Evolutionary conservation across 2,888 invertebrate genomes (phyloP).

Genomic region (Drosophila dives): DNA sequence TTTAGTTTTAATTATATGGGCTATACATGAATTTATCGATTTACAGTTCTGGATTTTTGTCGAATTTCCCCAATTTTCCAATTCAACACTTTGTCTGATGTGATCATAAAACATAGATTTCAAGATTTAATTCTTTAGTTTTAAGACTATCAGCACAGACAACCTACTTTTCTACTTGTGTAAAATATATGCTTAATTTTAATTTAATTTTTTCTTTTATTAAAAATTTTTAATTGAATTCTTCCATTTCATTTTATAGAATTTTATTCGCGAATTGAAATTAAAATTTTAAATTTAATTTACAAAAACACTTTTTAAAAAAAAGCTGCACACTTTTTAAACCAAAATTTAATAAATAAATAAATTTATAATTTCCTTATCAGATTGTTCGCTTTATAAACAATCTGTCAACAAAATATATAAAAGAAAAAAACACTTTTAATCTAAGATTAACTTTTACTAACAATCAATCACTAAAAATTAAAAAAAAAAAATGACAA

Average conservation of each 20-base stretch:
- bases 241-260: no score
- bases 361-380: neutral
- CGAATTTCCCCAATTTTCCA: neutral
- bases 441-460: neutral
- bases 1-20: neutral
- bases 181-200: neutral
- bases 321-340: neutral
- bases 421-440: neutral
- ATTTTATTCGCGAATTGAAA: neutral
- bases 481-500: constrained; percentile 2
- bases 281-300: neutral
- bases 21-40: neutral
- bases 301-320: neutral
- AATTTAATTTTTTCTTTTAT: neutral
- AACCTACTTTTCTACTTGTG: neutral
- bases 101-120: neutral
- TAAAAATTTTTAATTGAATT: neutral
- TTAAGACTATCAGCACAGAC: no score
- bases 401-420: neutral
- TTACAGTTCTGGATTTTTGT: neutral
- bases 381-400: neutral
- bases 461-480: neutral
- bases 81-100: neutral
- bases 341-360: neutral
- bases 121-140: neutral